Evolutionary conservation across 2,888 invertebrate species (phyloP).

Genomic region (Aquatica leii): DNA sequence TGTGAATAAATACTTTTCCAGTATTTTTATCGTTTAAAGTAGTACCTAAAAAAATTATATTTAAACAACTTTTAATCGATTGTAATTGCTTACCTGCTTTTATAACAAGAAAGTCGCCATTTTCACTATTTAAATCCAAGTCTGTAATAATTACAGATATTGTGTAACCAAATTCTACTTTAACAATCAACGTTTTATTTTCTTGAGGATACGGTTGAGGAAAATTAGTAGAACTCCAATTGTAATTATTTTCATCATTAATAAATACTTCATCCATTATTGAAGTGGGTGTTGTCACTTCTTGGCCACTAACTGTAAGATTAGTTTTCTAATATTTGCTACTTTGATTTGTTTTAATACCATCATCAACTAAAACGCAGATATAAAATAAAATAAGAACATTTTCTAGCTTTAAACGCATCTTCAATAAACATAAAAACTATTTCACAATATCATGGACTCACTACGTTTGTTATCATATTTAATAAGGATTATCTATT

Average conservation of each 20-base stretch:
- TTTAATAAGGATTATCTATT: too few relatives aligned
- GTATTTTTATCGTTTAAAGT: slow-evolving; percentile 21
- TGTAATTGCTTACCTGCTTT: slow-evolving; percentile 38
- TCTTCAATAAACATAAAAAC: too few relatives aligned
- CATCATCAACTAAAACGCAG: too few relatives aligned
- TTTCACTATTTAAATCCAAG: slow-evolving; percentile 29
- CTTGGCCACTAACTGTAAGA: too few relatives aligned
- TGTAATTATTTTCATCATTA: slow-evolving; percentile 7
- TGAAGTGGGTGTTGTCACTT: too few relatives aligned
- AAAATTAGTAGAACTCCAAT: slow-evolving; percentile 17
- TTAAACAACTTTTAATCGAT: not conserved
- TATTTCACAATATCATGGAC: too few relatives aligned
- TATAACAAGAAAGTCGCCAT: slow-evolving; percentile 35
- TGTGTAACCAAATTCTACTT: slow-evolving; percentile 14
- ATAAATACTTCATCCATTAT: slow-evolving; percentile 1
- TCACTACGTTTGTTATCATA: too few relatives aligned
- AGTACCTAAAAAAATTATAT: slow-evolving; percentile 23
- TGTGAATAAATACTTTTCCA: slow-evolving; percentile 34
- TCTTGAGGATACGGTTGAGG: slow-evolving; percentile 17
- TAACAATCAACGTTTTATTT: slow-evolving; percentile 4
- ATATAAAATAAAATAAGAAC: too few relatives aligned
- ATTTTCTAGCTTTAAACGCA: too few relatives aligned
- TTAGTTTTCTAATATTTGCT: too few relatives aligned
- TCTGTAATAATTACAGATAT: slow-evolving; percentile 45
- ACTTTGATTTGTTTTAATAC: too few relatives aligned